Conservation (phyloP, 2,113 vertebrate genomes). For the Solenodon paradoxus region DNA sequence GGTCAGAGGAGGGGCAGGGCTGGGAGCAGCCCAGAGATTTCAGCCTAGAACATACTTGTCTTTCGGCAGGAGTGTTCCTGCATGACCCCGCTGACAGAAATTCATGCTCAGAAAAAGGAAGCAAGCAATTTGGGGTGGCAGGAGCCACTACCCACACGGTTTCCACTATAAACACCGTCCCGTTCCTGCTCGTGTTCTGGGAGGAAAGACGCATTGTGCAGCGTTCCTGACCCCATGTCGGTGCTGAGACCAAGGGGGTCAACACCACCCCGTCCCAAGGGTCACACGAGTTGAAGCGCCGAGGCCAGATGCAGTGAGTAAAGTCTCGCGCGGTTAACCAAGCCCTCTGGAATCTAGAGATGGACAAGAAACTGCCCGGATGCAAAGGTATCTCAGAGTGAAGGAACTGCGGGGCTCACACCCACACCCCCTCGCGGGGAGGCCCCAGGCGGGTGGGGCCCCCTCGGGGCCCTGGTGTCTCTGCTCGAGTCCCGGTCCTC, state of each 20-base stretch:
- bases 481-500: too few species aligned
- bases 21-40: background rate
- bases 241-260: background rate
- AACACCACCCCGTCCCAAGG: background rate
- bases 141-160: background rate
- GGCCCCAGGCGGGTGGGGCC: too few species aligned
- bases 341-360: background rate
- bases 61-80: background rate
- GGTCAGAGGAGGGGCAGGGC: background rate
- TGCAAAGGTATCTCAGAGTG: too few species aligned
- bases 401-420: too few species aligned
- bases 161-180: background rate
- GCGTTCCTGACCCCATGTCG: background rate
- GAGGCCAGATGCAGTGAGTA: background rate
- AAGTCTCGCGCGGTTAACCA: background rate
- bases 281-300: background rate
- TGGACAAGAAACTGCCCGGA: background rate
- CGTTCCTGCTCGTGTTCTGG: background rate
- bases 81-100: conserved; percentile 27
- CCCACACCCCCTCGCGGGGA: too few species aligned
- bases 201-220: background rate
- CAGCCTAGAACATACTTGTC: background rate
- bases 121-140: background rate
- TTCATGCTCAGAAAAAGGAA: conserved; percentile 5
- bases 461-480: too few species aligned